Percentiles rank a stretch among this genome's conserved stretches.
Conservation (phyloP, 2,797 vertebrate genomes). For the Protosalanx chinensis region DNA sequence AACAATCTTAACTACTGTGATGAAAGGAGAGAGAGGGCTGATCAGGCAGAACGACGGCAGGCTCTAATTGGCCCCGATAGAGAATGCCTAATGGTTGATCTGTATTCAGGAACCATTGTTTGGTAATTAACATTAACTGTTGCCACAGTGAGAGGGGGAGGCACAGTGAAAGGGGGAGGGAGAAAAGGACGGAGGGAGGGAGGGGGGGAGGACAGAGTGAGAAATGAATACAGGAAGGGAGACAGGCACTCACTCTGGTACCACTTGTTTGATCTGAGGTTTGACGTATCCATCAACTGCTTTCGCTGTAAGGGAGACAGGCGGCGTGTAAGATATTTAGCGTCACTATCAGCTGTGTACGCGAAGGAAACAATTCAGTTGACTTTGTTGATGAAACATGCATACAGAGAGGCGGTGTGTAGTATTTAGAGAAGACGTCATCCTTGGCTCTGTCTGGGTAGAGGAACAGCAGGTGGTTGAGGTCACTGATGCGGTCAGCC, state of each 20-base stretch:
- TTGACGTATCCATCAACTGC: slow-evolving; percentile 93
- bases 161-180: slow-evolving; percentile 4
- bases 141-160: slow-evolving; percentile 25
- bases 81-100: slow-evolving; percentile 62
- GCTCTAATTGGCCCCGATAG: slow-evolving; percentile 67
- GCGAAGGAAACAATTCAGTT: background rate
- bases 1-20: slow-evolving; percentile 70
- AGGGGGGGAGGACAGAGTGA: background rate
- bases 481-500: slow-evolving; percentile 91
- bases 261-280: slow-evolving; percentile 94
- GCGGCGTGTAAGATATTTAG: background rate
- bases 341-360: too few relatives aligned
- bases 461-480: slow-evolving; percentile 89
- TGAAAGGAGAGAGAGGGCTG: slow-evolving; percentile 52
- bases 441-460: slow-evolving; percentile 92
- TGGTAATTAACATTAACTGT: slow-evolving; percentile 56
- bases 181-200: slow-evolving; percentile 4
- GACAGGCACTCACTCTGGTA: slow-evolving; percentile 45
- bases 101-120: slow-evolving; percentile 60
- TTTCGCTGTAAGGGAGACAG: slow-evolving; percentile 75
- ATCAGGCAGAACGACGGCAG: slow-evolving; percentile 51
- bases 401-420: slow-evolving; percentile 93
- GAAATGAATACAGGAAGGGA: background rate
- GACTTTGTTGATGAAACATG: slow-evolving; percentile 35
- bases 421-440: slow-evolving; percentile 95